Evolutionary conservation across 2,113 vertebrate genomes (phyloP), one percentile per base, ranked within the genome.

Genomic region (Perca schrenkii): DNA sequence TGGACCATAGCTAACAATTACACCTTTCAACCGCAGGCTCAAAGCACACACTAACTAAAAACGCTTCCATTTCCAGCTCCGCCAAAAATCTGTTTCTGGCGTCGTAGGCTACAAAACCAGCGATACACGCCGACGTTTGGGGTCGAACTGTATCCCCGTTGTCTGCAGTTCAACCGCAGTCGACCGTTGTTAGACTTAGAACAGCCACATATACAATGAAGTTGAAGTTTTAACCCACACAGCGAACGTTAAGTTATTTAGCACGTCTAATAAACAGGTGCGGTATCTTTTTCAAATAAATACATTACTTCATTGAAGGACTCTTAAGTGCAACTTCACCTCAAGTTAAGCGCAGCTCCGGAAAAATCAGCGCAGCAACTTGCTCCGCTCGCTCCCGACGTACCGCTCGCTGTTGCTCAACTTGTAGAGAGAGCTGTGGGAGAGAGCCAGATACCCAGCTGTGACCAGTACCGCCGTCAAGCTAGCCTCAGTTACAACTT

Each of bases 331-430:
- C 2, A 78, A 82, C 52, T 86, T 91, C 82, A 94, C 94, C 93
- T 93, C 70, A 61, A 82, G 57, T 83, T 82, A 25, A 50, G 74
- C 15, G 89, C 72, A 65, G 83, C 88, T 88, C 79, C 79, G 68
- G 67, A 7, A 81, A 82, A 82, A 86, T 93, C 92, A 89, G 43
- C 40, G 80, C 91, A 76, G 80, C 79, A 21, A 82, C 73, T 86
- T 22, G 79, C 81, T 87, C 62, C 19, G 79, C 82, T 87, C 64
- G 63, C 65, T 82, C 78, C 72, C 64, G 70, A 88, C 83, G 88
- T 57, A n/a, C 53, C 89, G 79, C 85, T 56, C 89, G 79, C 85
- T 84, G 72, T 86, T 89, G 88, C 89, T 83, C 80, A 91, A 90
- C 88, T 94, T 85, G 72, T 54, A 47, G 80, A 53, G 80, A 53